Evolutionary conservation across 2,113 vertebrate species (phyloP).

Genomic region (Ornithorhynchus anatinus): DNA sequence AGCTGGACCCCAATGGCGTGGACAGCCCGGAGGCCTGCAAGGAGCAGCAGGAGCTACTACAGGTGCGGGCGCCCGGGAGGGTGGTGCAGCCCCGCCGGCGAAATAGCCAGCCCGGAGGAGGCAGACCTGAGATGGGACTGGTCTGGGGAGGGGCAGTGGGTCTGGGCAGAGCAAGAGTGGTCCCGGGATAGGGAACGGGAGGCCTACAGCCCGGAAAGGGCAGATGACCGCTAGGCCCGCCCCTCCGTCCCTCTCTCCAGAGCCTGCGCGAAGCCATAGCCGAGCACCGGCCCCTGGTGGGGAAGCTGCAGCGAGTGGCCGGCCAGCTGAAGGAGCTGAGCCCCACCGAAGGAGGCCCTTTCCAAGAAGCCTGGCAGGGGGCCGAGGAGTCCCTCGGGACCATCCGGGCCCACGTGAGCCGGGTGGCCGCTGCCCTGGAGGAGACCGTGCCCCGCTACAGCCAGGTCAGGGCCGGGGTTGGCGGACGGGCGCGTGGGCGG

Average conservation of each 20-base stretch:
- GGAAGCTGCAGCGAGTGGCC: conserved; percentile 72
- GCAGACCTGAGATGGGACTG: not conserved
- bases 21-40: conserved; percentile 75
- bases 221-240: fast-evolving
- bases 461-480: conserved; percentile 66
- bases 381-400: conserved; percentile 73
- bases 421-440: conserved; percentile 76
- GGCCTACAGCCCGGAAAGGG: not conserved
- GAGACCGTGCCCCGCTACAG: conserved; percentile 82
- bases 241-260: conserved; percentile 18
- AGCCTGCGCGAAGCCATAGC: conserved; percentile 82
- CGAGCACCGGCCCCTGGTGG: conserved; percentile 83
- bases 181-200: fast-evolving
- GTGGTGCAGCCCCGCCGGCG: not conserved
- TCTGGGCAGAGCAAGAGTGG: not conserved
- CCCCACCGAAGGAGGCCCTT: conserved; percentile 67
- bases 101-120: not conserved
- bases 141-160: not conserved
- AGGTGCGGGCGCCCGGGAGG: conserved; percentile 71
- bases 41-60: conserved; percentile 86
- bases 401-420: conserved; percentile 72
- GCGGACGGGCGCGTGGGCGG: not conserved
- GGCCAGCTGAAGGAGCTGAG: conserved; percentile 78
- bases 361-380: conserved; percentile 67
- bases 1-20: conserved; percentile 67